Evolutionary conservation across 2,113 vertebrate species (phyloP), one percentile per base, ranked within the genome.

Genomic region (Serinus canaria): DNA sequence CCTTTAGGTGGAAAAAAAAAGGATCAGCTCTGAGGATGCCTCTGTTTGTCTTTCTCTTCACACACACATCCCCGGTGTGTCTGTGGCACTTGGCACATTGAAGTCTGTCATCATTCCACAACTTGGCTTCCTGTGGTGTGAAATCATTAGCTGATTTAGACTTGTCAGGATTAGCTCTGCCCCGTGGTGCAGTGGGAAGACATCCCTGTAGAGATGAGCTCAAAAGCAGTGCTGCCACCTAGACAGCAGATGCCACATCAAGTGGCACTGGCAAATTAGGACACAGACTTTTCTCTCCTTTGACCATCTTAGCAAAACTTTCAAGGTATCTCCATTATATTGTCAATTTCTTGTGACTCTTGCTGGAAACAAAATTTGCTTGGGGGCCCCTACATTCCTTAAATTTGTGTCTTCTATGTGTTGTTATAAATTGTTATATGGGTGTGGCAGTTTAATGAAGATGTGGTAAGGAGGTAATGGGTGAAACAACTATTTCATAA

Each of bases 401-500:
- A 27, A 35, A 70, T 80, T 41, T 11, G 8, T 58, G 46, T 86
- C 10, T 74, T 80, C 23, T 53, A 4, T 39, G 17, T 43, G 47
- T 35, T 88, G n/a, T 66, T 1, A 28, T 8, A 49, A 70, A 15
- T 81, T 55, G 19, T 63, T 91, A 37, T 11, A 49, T 9, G 39
- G 91, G 89, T 87, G 89, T 35, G 84, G 82, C 60, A 68, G 39
- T 93, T 83, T 94, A 93, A 94, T 92, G 63, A 77, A 88, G 72
- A 52, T 74, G 24, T 13, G 30, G 37, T 37, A 52, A 72, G 39
- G n/a, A 91, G 55, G 44, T 68, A 79, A 79, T 49, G 58, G 41
- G 49, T 82, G 75, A 91, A 87, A n/a, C 25, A 75, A 66, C 59
- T 80, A 47, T 89, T 91, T 91, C 67, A 80, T 58, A 72, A 1